Evolutionary conservation across 2,113 vertebrate species (phyloP), one percentile per base, ranked within the genome.

Genomic region (Trichechus manatus): DNA sequence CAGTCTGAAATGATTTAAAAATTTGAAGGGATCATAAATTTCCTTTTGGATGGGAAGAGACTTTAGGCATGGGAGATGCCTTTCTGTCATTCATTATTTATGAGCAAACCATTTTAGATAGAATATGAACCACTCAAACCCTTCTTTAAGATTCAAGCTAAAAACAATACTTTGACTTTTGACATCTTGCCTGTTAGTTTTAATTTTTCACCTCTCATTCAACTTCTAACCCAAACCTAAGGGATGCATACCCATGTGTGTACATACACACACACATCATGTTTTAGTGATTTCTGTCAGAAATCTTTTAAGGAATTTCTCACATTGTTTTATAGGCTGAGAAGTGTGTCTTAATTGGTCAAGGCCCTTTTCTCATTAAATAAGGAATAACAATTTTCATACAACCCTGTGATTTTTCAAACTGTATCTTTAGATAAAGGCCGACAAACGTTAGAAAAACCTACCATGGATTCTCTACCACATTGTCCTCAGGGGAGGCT

Each of bases 11-110:
- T 94, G 87, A 97, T 95, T 95, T 96, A 94, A 96, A 94, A 92
- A 17, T 93, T 95, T 97, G 96, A 97, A 97, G 87, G n/a, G 63
- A 81, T 79, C 94, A 93, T 97, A 97, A 97, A 97, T 97, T 97
- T 97, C n/a, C 92, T 97, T 95, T 94, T 70, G 84, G 64, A 95
- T 85, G 39, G 92, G 93, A 95, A 92, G 94, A 86, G 68, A 87
- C 79, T 96, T 94, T 79, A 89, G 94, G 89, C 95, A 90, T 83
- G 82, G 86, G 77, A 78, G 68, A 91, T 84, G 91, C 80, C 83
- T 95, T 96, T 90, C 80, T 84, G 72, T 83, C 81, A 78, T 97
- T 93, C 70, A 96, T 97, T 97, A 96, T 98, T 98, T 95, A 97
- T 85, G 77, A 97, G 93, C 61, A 87, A 97, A 94, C 53, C 87